A percentile compares a stretch with the other conserved stretches of the same genome.
phyloP scores from a whole-genome alignment of 1,140 invertebrate genomes.

The Bombyx mandarina region DNA sequence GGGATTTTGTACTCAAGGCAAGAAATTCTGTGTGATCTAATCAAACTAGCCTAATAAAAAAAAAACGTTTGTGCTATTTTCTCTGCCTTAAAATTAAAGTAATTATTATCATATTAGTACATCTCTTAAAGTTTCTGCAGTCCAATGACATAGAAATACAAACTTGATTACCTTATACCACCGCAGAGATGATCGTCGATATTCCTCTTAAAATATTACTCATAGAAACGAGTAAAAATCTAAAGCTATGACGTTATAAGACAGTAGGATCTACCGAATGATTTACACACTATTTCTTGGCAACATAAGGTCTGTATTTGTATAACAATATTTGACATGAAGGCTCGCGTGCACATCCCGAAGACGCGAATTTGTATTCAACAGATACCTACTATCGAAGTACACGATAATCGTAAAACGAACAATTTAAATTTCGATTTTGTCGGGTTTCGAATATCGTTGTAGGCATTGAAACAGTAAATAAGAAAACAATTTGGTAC shows the following conservation, averaged over 20 bases:
- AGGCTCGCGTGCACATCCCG: constrained; percentile 28
- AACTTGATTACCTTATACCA: constrained; percentile 16
- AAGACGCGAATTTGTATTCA: constrained; percentile 52
- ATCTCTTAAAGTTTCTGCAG: constrained; percentile 1
- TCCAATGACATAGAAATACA: constrained; percentile 16
- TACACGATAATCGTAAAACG: constrained; percentile 57
- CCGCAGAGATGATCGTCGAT: constrained; percentile 19
- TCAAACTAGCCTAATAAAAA: too few relatives aligned
- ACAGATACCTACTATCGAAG: constrained; percentile 48
- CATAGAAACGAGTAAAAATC: constrained; percentile 20
- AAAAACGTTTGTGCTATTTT: too few relatives aligned
- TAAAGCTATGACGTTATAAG: too few relatives aligned
- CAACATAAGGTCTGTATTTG: constrained; percentile 10
- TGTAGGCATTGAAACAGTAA: constrained; percentile 21
- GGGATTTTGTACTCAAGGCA: too few relatives aligned
- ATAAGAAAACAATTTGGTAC: constrained; percentile 22
- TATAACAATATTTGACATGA: constrained; percentile 5
- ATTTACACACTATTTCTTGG: constrained; percentile 4
- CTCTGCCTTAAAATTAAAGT: too few relatives aligned
- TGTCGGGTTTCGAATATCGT: constrained; percentile 37
- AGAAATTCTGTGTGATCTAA: too few relatives aligned
- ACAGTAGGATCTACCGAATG: too few relatives aligned
- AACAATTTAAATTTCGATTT: constrained; percentile 54
- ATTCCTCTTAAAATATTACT: constrained; percentile 28
- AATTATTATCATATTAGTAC: too few relatives aligned